Evolutionary conservation across 2,113 vertebrate genomes (phyloP).

Genomic region (Colinus virginianus): DNA sequence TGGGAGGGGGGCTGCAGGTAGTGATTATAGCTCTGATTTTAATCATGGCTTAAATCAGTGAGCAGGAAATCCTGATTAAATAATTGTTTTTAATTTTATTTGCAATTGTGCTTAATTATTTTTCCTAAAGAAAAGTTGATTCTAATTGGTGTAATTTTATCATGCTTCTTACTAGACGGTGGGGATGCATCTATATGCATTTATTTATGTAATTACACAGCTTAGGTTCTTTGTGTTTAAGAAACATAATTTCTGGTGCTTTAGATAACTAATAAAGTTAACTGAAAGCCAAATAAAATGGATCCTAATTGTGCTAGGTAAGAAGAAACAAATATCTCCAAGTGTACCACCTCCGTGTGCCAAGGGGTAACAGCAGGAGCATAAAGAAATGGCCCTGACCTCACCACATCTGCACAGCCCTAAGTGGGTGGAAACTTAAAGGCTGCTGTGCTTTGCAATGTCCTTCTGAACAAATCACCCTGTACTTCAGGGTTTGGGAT

Average conservation of each 20-base stretch:
- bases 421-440: conserved; percentile 1
- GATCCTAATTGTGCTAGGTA: neutral
- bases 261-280: neutral
- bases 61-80: conserved; percentile 74
- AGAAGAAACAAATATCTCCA: conserved; percentile 16
- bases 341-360: neutral
- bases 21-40: conserved; percentile 59
- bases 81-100: conserved; percentile 72
- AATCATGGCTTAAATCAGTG: conserved; percentile 64
- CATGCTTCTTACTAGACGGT: conserved; percentile 6
- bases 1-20: conserved; percentile 31
- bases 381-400: neutral
- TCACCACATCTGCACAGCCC: neutral
- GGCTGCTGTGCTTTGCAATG: neutral
- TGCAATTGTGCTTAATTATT: conserved; percentile 70
- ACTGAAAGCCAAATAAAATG: neutral
- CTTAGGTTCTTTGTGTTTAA: conserved; percentile 30
- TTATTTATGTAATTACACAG: conserved; percentile 4
- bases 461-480: neutral
- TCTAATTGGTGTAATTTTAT: conserved; percentile 68
- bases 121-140: conserved; percentile 71
- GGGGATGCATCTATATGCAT: neutral
- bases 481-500: neutral
- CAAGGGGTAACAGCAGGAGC: neutral
- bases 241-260: neutral